phyloP scores from a whole-genome alignment of 2,888 invertebrate genomes.

The Flexamia atlantica region DNA sequence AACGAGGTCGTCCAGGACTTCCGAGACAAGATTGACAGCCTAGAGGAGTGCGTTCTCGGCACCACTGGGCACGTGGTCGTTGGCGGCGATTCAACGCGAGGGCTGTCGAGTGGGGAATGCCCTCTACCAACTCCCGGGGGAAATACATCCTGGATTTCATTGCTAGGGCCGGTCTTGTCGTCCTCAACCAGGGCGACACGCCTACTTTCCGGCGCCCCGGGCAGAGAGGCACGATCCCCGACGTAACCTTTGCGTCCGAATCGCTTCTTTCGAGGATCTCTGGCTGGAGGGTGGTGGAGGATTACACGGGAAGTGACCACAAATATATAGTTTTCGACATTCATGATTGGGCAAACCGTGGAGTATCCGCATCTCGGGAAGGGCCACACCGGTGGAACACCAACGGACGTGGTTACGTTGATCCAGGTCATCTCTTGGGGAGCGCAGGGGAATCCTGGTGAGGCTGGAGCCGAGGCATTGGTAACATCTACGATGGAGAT shows the following conservation, averaged over 20 bases:
- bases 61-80: background rate
- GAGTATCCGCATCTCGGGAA: background rate
- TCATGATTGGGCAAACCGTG: background rate
- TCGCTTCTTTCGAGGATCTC: no score
- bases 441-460: conserved; percentile 2
- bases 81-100: conserved; percentile 65
- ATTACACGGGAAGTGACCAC: conserved; percentile 67
- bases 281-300: background rate
- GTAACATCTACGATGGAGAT: conserved; percentile 11
- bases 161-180: conserved; percentile 65
- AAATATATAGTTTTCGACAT: conserved; percentile 64
- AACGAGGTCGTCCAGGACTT: conserved; percentile 61
- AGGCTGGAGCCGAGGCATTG: background rate
- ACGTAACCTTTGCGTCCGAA: no score
- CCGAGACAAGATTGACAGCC: conserved; percentile 7
- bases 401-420: background rate
- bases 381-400: conserved; percentile 1
- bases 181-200: conserved; percentile 62
- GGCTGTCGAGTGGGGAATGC: conserved; percentile 69
- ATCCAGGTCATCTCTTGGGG: background rate
- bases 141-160: conserved; percentile 68
- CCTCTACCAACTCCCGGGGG: conserved; percentile 68
- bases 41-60: background rate
- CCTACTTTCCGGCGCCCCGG: conserved; percentile 30
- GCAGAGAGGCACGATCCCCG: no score